Base-by-base conservation (phyloP, 2,888 invertebrate genomes). In the Stenodema calcarata region DNA sequence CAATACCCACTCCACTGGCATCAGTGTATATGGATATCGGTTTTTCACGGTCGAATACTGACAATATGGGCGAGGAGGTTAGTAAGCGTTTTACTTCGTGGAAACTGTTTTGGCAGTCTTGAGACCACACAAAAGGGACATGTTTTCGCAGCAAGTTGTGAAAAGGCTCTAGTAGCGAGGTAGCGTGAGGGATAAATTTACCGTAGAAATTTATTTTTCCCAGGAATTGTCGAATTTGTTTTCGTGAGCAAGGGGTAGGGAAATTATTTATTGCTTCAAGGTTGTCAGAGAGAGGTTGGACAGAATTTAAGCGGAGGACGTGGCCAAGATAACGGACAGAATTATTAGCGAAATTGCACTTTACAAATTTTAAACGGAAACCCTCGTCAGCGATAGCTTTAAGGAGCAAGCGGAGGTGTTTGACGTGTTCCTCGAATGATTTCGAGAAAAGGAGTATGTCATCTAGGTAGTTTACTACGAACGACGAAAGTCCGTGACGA, bases 161-260 rank as follows among this genome's bases (percentile, higher is more conserved):
- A 14, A 81, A 81, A 18, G 81, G 54, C 18, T 81, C 81, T 9
- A 54, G 7, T 27, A 81, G 16, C 27, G 23, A 9, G 14, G 81
- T 41, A 14, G 81, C 54, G 18, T 81, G 54, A 62, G 54, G 81
- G 54, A 81, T 81, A 27, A 54, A 80, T 76, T 76, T 78, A 23
- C 47, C 11, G n/a, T n/a, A n/a, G n/a, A n/a, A n/a, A n/a, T n/a
- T n/a, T n/a, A n/a, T n/a, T n/a, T n/a, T n/a, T n/a, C 70, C 83
- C n/a, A 54, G 54, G 35, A 81, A 54, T 18, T 81, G 81, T 54
- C 81, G 81, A 50, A 81, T 81, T 9, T 81, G 28, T 54, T 81
- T 81, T 1, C 62, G 50, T 30, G 50, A 54, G 54, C 28, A 2
- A 4, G 81, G 54, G 9, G 14, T 30, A 35, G 81, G 81, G 6